Conservation (phyloP, 2,113 vertebrate genomes). For the Odocoileus virginianus region DNA sequence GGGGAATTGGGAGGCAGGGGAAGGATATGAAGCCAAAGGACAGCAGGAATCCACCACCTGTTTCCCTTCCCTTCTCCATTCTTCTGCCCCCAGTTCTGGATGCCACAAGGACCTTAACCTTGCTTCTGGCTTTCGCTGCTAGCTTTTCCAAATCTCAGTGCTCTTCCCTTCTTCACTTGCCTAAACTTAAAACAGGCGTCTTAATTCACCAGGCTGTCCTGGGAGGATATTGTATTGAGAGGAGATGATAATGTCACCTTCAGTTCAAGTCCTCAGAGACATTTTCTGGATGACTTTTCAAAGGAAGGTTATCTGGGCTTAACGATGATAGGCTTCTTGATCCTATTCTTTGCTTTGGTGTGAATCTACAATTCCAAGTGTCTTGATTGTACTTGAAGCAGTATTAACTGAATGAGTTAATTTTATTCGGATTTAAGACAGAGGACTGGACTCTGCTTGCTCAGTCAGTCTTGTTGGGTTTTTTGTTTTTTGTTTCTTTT, state of each 20-base stretch:
- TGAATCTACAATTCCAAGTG: not conserved
- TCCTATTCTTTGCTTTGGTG: constrained; percentile 57
- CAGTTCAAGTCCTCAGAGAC: constrained; percentile 18
- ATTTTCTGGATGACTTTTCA: constrained; percentile 23
- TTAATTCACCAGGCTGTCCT: constrained; percentile 47
- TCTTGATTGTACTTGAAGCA: constrained; percentile 52
- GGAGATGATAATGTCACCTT: not conserved
- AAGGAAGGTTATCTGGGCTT: not conserved
- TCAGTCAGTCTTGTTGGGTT: not conserved
- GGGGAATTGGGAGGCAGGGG: constrained; percentile 2
- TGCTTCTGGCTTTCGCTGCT: constrained; percentile 29
- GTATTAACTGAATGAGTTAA: not conserved
- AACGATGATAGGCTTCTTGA: not conserved
- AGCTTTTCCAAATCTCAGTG: constrained; percentile 32
- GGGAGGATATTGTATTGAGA: not conserved
- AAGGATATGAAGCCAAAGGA: constrained; percentile 51
- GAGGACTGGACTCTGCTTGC: not conserved
- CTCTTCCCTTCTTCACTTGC: constrained; percentile 27
- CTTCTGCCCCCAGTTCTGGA: not conserved
- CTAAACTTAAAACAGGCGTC: constrained; percentile 40
- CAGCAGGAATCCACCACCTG: not conserved
- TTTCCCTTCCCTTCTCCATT: not conserved
- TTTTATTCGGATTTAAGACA: constrained; percentile 48
- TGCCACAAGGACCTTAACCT: constrained; percentile 43
- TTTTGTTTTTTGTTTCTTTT: not conserved